These are phyloP conservation scores for Dreissena rostriformis DNA, from an alignment of 1,140 invertebrate genomes.

Conservation along the genomic window DNA sequence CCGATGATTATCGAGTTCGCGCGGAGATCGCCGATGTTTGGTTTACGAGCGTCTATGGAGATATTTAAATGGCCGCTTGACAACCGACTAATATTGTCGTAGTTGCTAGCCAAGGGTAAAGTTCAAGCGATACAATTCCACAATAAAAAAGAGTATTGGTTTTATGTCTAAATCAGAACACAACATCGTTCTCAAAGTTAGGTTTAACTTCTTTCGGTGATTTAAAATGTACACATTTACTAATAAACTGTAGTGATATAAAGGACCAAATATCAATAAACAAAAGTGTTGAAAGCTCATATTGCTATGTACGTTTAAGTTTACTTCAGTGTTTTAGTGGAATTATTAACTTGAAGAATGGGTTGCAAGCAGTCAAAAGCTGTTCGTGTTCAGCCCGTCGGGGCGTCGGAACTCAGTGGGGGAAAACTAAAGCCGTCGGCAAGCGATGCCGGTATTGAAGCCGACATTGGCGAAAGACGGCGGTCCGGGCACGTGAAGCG, in stretches of 20 bases:
- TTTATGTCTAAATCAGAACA: constrained; percentile 6
- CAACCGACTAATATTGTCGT: constrained; percentile 48
- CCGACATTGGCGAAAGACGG: constrained; percentile 23
- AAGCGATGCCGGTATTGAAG: constrained; percentile 27
- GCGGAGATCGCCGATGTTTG: constrained; percentile 42
- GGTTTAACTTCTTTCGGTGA: background rate
- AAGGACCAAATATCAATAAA: background rate
- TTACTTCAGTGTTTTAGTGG: background rate
- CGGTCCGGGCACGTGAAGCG: constrained; percentile 25
- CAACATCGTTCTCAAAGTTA: constrained; percentile 22
- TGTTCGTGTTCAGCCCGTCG: constrained; percentile 49
- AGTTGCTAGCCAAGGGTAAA: constrained; percentile 4
- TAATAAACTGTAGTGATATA: background rate
- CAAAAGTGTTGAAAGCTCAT: background rate
- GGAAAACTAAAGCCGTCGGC: constrained; percentile 7
- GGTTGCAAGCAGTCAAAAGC: constrained; percentile 55
- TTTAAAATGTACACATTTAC: background rate
- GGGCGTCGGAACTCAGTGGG: constrained; percentile 1
- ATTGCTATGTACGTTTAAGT: background rate
- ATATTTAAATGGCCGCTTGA: constrained; percentile 57
- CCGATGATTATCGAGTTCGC: constrained; percentile 30
- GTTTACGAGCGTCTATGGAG: constrained; percentile 53
- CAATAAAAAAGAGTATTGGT: constrained; percentile 10
- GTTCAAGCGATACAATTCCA: constrained; percentile 6
- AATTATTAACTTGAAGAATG: constrained; percentile 27